A percentile compares a stretch with the other conserved stretches of the same genome.
phyloP scores from a whole-genome alignment of 2,888 invertebrate species.

The Ichneumon xanthorius region DNA sequence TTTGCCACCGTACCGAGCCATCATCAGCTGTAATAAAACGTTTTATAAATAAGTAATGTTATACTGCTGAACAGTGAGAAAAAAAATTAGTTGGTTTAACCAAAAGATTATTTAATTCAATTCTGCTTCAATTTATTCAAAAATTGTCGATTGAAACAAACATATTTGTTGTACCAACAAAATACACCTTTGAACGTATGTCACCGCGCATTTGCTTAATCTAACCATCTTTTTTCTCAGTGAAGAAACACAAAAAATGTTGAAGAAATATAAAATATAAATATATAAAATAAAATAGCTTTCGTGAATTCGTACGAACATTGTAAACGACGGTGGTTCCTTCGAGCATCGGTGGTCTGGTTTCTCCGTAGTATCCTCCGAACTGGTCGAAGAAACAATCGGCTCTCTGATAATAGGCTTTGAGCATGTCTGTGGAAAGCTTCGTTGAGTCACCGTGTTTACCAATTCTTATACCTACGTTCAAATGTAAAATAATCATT shows the following conservation, averaged over 20 bases:
- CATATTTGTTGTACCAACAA: no score
- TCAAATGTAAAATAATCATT: not conserved
- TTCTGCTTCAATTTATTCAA: no score
- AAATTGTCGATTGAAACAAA: no score
- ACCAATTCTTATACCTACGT: not conserved
- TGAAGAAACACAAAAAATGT: no score
- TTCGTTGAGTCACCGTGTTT: not conserved
- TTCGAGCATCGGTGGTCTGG: not conserved
- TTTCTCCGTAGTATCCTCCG: constrained; percentile 36
- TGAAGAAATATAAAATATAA: no score
- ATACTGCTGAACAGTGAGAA: no score
- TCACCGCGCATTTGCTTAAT: no score
- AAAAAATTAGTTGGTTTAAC: no score
- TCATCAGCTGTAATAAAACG: not conserved
- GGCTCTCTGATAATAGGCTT: constrained; percentile 49
- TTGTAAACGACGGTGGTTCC: not conserved
- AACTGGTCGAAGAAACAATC: constrained; percentile 56
- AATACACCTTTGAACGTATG: no score
- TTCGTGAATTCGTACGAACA: not conserved
- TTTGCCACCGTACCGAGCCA: not conserved
- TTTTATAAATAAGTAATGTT: not conserved
- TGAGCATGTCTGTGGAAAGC: constrained; percentile 16
- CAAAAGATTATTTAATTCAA: no score
- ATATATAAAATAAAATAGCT: no score
- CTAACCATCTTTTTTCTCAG: no score